Conservation (phyloP, 2,888 invertebrate species). For the Brachyopa scutellaris region DNA sequence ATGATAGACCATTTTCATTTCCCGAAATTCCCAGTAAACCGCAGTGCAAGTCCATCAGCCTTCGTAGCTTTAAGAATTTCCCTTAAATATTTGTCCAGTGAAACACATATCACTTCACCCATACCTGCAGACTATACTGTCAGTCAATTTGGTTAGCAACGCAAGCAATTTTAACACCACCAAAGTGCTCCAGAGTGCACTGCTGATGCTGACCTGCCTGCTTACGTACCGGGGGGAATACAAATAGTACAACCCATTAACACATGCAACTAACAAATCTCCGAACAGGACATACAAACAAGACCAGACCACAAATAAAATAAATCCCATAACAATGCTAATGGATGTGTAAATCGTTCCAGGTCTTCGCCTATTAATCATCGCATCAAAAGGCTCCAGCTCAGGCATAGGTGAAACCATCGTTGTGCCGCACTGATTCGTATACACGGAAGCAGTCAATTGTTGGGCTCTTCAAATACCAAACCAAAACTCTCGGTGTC, state of each 20-base stretch:
- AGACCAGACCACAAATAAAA: constrained; percentile 27
- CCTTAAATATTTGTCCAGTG: too few species aligned
- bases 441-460: constrained; percentile 44
- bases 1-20: too few species aligned
- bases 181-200: constrained; percentile 15
- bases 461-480: constrained; percentile 17
- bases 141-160: constrained; percentile 23
- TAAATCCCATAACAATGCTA: constrained; percentile 63
- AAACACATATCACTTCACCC: constrained; percentile 30
- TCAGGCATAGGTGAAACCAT: too few species aligned
- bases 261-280: constrained; percentile 8
- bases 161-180: constrained; percentile 44
- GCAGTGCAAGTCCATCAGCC: too few species aligned
- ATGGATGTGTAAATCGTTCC: constrained; percentile 67
- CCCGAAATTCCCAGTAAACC: too few species aligned
- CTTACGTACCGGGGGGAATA: too few species aligned
- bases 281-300: neutral
- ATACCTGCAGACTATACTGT: constrained; percentile 17
- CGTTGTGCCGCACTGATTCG: too few species aligned
- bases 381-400: constrained; percentile 54
- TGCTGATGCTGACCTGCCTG: too few species aligned
- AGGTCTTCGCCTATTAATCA: constrained; percentile 64
- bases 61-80: too few species aligned
- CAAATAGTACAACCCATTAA: constrained; percentile 56
- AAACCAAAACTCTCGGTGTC: constrained; percentile 14